phyloP scores from a whole-genome alignment of 2,888 invertebrate species.

The Monoplex corrugatus region DNA sequence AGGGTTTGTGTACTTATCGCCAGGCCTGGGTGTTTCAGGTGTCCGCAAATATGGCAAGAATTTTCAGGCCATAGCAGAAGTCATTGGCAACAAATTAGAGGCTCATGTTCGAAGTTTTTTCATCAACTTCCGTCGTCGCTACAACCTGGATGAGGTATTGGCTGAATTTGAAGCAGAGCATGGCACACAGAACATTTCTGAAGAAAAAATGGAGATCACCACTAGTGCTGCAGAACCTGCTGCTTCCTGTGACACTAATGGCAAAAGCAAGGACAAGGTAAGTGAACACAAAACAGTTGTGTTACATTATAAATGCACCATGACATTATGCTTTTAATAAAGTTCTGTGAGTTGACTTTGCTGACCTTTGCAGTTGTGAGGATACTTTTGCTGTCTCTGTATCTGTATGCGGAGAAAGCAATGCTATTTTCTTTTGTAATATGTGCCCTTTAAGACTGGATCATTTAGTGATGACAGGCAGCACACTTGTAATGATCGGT shows the following conservation, averaged over 20 bases:
- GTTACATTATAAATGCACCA: too few relatives aligned
- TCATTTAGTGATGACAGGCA: too few relatives aligned
- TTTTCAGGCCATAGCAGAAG: slow-evolving; percentile 96
- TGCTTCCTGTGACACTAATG: not conserved
- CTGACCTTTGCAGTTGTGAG: too few relatives aligned
- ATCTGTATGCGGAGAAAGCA: too few relatives aligned
- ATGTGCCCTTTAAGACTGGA: too few relatives aligned
- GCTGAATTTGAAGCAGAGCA: slow-evolving; percentile 86
- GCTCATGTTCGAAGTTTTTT: slow-evolving; percentile 95
- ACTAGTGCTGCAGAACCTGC: not conserved
- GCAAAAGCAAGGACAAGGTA: slow-evolving; percentile 20
- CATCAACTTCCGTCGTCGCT: slow-evolving; percentile 93
- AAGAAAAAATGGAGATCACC: slow-evolving; percentile 57
- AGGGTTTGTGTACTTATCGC: too few relatives aligned
- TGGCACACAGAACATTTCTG: slow-evolving; percentile 67
- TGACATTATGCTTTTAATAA: too few relatives aligned
- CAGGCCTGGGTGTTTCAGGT: slow-evolving; percentile 84
- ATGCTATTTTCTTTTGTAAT: too few relatives aligned
- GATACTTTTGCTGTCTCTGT: too few relatives aligned
- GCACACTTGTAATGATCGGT: too few relatives aligned
- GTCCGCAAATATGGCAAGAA: slow-evolving; percentile 88
- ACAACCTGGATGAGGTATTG: slow-evolving; percentile 89
- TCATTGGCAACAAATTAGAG: slow-evolving; percentile 96
- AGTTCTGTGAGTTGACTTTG: too few relatives aligned
- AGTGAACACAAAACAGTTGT: slow-evolving; percentile 23